Percentiles rank a stretch among this genome's conserved stretches.
Conservation (phyloP, 2,797 vertebrate genomes). For the Acanthurus lineatus region DNA sequence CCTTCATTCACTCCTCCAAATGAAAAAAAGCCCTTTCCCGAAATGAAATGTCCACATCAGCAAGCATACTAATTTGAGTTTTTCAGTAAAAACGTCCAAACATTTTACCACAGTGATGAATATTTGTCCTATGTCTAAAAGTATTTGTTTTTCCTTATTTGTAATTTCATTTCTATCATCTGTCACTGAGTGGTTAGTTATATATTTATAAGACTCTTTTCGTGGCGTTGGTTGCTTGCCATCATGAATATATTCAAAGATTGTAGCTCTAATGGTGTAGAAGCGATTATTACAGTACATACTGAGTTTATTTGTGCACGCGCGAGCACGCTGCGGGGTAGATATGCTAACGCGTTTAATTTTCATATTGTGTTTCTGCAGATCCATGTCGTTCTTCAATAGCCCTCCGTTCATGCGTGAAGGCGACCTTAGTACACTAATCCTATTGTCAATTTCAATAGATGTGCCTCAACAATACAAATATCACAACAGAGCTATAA, state of each 20-base stretch:
- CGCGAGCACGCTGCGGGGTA: not conserved
- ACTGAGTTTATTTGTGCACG: not conserved
- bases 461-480: constrained; percentile 6
- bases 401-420: constrained; percentile 36
- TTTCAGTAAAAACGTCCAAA: constrained; percentile 52
- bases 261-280: not conserved
- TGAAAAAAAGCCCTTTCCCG: not conserved
- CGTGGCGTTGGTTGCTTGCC: not conserved
- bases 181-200: constrained; percentile 57
- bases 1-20: constrained; percentile 35
- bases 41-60: constrained; percentile 49
- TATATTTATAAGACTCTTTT: constrained; percentile 12
- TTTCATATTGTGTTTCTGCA: constrained; percentile 43
- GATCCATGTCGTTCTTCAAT: constrained; percentile 33
- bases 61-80: constrained; percentile 31
- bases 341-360: constrained; percentile 14
- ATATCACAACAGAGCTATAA: not conserved
- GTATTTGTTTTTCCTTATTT: constrained; percentile 55
- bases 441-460: constrained; percentile 11
- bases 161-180: constrained; percentile 48
- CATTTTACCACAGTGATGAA: constrained; percentile 59
- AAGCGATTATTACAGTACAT: not conserved
- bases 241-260: not conserved
- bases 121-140: constrained; percentile 47
- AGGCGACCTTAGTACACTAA: constrained; percentile 32